Evolutionary conservation across 2,113 vertebrate species (phyloP).

Genomic region (Catagonus wagneri): DNA sequence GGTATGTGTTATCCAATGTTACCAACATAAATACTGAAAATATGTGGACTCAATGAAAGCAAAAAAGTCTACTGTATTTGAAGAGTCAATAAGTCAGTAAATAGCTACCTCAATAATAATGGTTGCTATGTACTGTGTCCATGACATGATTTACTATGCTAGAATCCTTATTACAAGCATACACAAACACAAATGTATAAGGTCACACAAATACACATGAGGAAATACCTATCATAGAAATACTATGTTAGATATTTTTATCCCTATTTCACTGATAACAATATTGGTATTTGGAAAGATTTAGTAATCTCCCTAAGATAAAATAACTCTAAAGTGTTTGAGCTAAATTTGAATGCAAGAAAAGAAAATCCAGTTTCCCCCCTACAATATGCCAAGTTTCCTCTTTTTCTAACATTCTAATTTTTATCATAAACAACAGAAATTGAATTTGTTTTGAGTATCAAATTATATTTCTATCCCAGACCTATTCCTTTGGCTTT

Average conservation of each 20-base stretch:
- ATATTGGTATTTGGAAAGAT: background rate
- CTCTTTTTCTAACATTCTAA: background rate
- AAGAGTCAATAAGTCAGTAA: background rate
- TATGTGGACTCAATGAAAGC: background rate
- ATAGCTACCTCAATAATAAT: background rate
- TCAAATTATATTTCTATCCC: background rate
- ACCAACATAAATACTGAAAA: background rate
- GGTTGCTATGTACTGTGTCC: background rate
- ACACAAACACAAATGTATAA: background rate
- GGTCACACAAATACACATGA: background rate
- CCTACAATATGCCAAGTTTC: background rate
- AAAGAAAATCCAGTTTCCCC: background rate
- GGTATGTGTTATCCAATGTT: background rate
- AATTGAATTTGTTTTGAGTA: background rate
- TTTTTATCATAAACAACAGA: background rate
- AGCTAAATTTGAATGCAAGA: background rate
- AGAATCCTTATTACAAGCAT: background rate
- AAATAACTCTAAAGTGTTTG: background rate
- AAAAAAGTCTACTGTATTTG: background rate
- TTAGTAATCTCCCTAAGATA: background rate
- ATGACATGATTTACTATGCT: background rate
- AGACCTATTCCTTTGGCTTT: background rate
- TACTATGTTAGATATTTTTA: background rate
- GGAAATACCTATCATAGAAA: background rate
- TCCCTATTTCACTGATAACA: background rate